Percentiles rank a stretch among this genome's conserved stretches.
These are phyloP conservation scores for Ametastegia equiseti DNA, from an alignment of 2,888 invertebrate genomes.

Conservation along the genomic window DNA sequence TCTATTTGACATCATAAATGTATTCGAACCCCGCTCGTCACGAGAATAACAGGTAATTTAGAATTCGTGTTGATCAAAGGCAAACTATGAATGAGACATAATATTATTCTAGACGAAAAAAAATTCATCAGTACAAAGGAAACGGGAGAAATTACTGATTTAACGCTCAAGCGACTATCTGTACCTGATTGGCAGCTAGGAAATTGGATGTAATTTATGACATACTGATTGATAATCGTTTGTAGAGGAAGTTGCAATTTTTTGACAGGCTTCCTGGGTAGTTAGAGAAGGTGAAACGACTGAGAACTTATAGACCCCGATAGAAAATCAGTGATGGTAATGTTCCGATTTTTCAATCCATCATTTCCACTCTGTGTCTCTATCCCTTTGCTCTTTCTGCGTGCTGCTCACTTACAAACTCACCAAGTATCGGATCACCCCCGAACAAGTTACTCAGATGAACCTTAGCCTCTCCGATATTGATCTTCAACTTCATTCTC, in stretches of 20 bases:
- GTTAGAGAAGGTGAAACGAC: constrained; percentile 10
- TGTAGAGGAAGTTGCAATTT: background rate
- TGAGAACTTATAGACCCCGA: constrained; percentile 54
- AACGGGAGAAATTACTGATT: background rate
- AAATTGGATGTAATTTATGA: background rate
- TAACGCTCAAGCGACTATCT: background rate
- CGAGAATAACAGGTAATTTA: background rate
- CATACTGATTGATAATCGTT: background rate
- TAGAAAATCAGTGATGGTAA: constrained; percentile 33
- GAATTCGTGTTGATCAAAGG: background rate
- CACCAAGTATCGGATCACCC: constrained; percentile 82
- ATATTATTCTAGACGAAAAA: background rate
- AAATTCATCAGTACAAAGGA: background rate
- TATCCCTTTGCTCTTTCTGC: background rate
- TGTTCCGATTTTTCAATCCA: constrained; percentile 2
- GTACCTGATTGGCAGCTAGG: background rate
- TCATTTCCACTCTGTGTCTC: background rate
- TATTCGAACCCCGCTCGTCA: background rate
- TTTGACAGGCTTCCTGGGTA: background rate
- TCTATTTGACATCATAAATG: background rate
- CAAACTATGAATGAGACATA: background rate
- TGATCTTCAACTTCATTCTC: constrained; percentile 81
- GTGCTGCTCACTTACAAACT: constrained; percentile 53
- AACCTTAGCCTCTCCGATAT: constrained; percentile 80
- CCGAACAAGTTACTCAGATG: constrained; percentile 83